These are phyloP conservation scores for Cynodonichthys magdalenae DNA, from an alignment of 2,797 vertebrate species.

Conservation along the genomic window DNA sequence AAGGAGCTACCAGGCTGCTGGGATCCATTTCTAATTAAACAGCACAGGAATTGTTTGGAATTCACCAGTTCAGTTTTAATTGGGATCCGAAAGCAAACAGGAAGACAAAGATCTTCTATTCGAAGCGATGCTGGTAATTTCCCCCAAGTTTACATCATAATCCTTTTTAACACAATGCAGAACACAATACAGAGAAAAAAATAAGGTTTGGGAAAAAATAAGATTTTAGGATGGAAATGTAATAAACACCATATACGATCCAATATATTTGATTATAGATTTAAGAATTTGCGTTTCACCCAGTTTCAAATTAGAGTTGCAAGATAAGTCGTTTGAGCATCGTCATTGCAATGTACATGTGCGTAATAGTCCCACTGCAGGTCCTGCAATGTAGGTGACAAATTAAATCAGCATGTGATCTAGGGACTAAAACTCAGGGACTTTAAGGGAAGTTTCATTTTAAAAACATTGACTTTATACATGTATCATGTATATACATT, in stretches of 20 bases:
- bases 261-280: background rate
- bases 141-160: slow-evolving; percentile 1
- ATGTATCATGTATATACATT: too few species aligned
- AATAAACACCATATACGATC: background rate
- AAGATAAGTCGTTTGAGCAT: too few species aligned
- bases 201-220: background rate
- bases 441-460: too few species aligned
- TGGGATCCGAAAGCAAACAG: slow-evolving; percentile 21
- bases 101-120: background rate
- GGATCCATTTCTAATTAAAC: slow-evolving; percentile 23
- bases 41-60: slow-evolving; percentile 6
- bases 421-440: too few species aligned
- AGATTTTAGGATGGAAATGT: background rate
- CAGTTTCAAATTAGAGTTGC: too few species aligned
- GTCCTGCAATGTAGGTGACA: too few species aligned
- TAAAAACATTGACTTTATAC: too few species aligned
- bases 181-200: background rate
- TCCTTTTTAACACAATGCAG: slow-evolving; percentile 9
- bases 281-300: too few species aligned
- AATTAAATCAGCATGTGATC: too few species aligned
- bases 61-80: slow-evolving; percentile 22
- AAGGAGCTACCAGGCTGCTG: background rate
- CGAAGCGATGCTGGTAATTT: background rate
- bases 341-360: too few species aligned
- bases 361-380: too few species aligned